Evolutionary conservation across 2,888 invertebrate genomes (phyloP).

Genomic region (Escarpia spicata): DNA sequence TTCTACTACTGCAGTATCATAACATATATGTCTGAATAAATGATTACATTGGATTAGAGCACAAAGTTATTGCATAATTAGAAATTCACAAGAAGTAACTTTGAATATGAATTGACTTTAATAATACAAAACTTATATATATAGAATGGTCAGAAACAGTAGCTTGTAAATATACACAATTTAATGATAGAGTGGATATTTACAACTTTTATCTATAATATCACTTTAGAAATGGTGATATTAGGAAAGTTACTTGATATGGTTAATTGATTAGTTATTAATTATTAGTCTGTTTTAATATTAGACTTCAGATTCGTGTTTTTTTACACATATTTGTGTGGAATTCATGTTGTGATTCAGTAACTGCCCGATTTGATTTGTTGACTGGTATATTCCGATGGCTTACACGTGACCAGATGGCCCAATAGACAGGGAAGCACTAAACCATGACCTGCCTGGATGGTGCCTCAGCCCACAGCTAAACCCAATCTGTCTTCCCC

Average conservation of each 20-base stretch:
- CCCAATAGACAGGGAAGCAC: not conserved
- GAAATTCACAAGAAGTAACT: not conserved
- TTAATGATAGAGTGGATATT: not conserved
- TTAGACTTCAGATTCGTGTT: not conserved
- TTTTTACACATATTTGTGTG: not conserved
- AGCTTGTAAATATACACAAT: not conserved
- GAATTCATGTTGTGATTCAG: not conserved
- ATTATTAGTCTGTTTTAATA: not conserved
- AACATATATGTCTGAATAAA: not conserved
- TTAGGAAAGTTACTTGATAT: too few species aligned
- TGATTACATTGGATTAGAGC: not conserved
- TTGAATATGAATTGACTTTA: not conserved
- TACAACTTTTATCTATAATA: not conserved
- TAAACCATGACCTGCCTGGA: not conserved
- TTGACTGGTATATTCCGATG: not conserved
- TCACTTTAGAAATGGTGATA: not conserved
- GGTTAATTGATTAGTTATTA: not conserved
- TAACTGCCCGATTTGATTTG: not conserved
- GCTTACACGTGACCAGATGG: not conserved
- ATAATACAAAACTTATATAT: not conserved
- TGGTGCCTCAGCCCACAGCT: not conserved
- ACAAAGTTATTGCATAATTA: not conserved
- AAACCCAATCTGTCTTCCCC: not conserved
- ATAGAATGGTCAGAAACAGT: not conserved
- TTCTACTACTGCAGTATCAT: not conserved